phyloP scores from a whole-genome alignment of 1,140 invertebrate genomes.

The Ylistrum balloti region DNA sequence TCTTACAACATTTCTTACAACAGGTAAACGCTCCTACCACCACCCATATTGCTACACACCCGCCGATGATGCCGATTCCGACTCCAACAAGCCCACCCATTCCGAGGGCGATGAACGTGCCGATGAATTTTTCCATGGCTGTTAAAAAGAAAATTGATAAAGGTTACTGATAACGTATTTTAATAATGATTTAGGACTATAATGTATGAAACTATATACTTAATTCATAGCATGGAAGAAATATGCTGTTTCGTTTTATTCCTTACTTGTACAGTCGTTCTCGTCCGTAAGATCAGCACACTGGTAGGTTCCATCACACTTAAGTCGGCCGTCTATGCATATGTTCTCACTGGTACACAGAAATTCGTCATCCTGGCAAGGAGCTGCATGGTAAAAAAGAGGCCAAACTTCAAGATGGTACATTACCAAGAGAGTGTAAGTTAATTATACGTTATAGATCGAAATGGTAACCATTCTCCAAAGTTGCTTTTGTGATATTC shows the following conservation, averaged over 20 bases:
- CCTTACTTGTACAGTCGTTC: constrained; percentile 57
- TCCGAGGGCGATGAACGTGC: constrained; percentile 55
- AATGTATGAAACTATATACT: no score
- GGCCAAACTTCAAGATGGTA: no score
- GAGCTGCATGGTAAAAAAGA: constrained; percentile 41
- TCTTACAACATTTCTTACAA: constrained; percentile 59
- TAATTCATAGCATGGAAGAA: no score
- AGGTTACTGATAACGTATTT: neutral
- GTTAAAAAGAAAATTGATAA: neutral
- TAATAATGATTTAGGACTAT: no score
- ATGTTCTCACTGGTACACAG: constrained; percentile 46
- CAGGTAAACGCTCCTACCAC: constrained; percentile 54
- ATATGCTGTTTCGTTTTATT: neutral
- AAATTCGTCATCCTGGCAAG: constrained; percentile 56
- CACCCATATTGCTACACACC: constrained; percentile 57
- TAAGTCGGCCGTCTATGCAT: constrained; percentile 57
- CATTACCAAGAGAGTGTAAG: no score
- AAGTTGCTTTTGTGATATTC: no score
- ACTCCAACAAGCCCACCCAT: constrained; percentile 54
- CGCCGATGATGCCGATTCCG: constrained; percentile 47
- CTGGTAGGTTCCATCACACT: constrained; percentile 61
- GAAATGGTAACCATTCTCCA: no score
- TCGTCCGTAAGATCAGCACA: constrained; percentile 57
- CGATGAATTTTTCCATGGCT: constrained; percentile 57
- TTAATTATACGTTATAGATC: no score